Percentiles rank a stretch among this genome's conserved stretches.
Conservation (phyloP, 2,797 vertebrate species). For the Octomys mimax region DNA sequence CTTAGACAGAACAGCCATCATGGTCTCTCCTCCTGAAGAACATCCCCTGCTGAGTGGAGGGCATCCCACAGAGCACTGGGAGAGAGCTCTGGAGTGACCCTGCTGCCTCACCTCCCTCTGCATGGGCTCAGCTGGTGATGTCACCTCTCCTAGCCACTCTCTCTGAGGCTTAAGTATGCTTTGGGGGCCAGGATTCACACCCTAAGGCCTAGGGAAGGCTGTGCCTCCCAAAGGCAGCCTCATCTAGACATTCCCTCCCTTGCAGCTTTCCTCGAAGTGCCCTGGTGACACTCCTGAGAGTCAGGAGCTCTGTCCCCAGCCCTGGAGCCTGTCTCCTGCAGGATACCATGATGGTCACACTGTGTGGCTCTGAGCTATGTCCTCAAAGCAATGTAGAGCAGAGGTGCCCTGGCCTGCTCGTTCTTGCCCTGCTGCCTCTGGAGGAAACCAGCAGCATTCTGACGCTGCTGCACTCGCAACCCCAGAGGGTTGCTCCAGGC, state of each 20-base stretch:
- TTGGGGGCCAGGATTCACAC: no score
- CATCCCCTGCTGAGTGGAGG: background rate
- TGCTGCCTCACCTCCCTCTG: fast-evolving
- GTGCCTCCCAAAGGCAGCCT: background rate
- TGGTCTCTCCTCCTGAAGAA: no score
- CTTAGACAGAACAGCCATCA: no score
- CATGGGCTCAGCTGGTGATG: background rate
- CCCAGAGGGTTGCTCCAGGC: no score
- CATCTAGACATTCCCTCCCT: fast-evolving
- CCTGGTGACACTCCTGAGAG: background rate
- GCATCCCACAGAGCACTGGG: fast-evolving
- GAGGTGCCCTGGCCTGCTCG: background rate
- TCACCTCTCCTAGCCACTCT: background rate
- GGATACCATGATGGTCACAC: background rate
- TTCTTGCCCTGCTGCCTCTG: background rate
- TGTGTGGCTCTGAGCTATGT: background rate
- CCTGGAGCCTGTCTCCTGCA: background rate
- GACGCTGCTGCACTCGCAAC: background rate
- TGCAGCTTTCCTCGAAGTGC: background rate
- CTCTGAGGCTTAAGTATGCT: background rate
- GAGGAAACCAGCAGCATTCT: background rate
- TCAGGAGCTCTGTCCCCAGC: background rate
- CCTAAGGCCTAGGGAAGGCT: background rate
- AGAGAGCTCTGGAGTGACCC: background rate
- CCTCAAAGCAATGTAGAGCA: background rate